Base-by-base conservation (phyloP, 2,113 vertebrate species). In the Lepus europaeus region DNA sequence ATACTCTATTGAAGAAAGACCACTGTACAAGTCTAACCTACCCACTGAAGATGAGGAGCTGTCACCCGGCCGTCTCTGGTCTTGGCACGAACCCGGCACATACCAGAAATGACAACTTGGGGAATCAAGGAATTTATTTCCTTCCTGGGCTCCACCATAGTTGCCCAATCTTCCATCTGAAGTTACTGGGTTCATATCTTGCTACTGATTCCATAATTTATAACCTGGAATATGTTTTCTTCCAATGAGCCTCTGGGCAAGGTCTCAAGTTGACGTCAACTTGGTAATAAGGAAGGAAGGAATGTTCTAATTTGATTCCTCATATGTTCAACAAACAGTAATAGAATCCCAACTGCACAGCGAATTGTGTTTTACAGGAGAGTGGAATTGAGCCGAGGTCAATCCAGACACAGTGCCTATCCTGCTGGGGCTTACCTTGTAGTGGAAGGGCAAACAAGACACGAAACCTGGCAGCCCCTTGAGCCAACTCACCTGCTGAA, bases 281-380 rank as follows among this genome's bases (percentile, higher is more conserved):
- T 33, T 82, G 10, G 88, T 51, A 81, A 66, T 68, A 45, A 72
- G 22, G 27, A 76, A 31, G 27, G 9, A 70, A 89, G 70, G 56
- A 59, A 3, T 73, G 31, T 4, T 80, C 29, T 59, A 2, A 23
- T 25, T 53, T 61, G 17, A 31, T 81, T 78, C 9, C 61, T 68
- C 93, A 7, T 39, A 29, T 66, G 27, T 33, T 56, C 27, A 25
- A 31, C 45, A 61, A 17, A 14, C 13, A 39, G 39, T 23, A 11
- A n/a, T 1, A 0, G 23, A 66, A 51, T 1, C 1, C 45, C 87
- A 64, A 1, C n/a, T 6, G 2, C 12, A 39, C 16, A 31, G 20
- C 20, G 4, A 6, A 0, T 9, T 31, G 31, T 31, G 8, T 29
- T 39, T 33, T 10, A 70, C 53, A n/a, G 79, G 3, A 6, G 19